Evolutionary conservation across 2,888 invertebrate species (phyloP), one percentile per base, ranked within the genome.

Genomic region (Syritta pipiens): DNA sequence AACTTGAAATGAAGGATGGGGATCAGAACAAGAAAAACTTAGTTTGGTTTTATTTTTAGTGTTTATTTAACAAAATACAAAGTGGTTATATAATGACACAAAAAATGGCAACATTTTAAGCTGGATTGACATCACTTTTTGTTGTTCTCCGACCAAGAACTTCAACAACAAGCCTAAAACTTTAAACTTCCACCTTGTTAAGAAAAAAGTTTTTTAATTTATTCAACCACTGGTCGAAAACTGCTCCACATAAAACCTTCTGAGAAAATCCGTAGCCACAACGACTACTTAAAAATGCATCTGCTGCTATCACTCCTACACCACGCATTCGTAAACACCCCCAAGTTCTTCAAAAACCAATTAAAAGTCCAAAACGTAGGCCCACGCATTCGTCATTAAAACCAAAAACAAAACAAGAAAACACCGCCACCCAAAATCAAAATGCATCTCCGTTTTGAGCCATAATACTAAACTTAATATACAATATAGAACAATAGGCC

Each of bases 301-400:
- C 51, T 42, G 5, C 24, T 26, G 40, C 26, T 28, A 17, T 44
- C 7, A 57, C 65, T 49, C 65, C 42, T 49, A 49, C 48, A 55
- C 42, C 51, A 37, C 59, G 65, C 49, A 14, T 28, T 14, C 6
- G 20, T 40, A 40, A 72, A 57, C 32, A 14, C 17, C 22, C 1
- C 1, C 22, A 10, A 28, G 40, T 28, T 55, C 48, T 30, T 55
- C 30, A 59, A 74, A 67, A 53, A 37, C 40, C 35, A 67, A 48
- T 65, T 37, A 69, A 55, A 68, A 20, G 24, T 26, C 46, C 7
- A 30, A 48, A 32, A 44, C 10, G 10, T 12, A 35, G 48, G n/a
- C 79, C 67, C 67, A 72, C 62, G 74, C 79, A 79, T 67, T 67
- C 22, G 72, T 57, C 74, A 79, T 74, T 62, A 79, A 69, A 59